These are phyloP conservation scores for Halictus ligatus DNA, from an alignment of 2,888 invertebrate genomes.

Conservation along the genomic window DNA sequence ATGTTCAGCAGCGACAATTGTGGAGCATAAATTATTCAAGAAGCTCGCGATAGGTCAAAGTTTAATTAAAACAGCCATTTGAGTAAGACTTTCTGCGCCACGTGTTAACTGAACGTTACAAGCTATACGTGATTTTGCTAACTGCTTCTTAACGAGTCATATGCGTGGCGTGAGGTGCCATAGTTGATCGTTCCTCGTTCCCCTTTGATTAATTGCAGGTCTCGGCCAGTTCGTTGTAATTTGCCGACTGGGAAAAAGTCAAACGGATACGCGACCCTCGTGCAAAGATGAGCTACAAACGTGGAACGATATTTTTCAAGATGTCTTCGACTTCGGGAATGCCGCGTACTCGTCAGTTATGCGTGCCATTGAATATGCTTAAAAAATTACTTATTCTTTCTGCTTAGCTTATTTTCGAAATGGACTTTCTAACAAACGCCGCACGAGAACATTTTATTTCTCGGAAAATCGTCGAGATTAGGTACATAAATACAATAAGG, in stretches of 20 bases:
- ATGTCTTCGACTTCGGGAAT: neutral
- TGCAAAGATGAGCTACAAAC: neutral
- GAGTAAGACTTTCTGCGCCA: conserved; percentile 13
- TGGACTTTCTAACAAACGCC: too few relatives aligned
- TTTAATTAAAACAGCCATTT: conserved; percentile 36
- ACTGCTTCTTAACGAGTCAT: conserved; percentile 64
- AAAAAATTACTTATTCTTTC: too few relatives aligned
- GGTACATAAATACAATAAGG: neutral
- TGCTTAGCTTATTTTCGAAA: too few relatives aligned
- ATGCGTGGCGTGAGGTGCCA: conserved; percentile 56
- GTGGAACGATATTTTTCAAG: neutral
- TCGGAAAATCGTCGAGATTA: too few relatives aligned
- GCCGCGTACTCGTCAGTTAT: neutral
- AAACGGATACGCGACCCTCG: too few relatives aligned
- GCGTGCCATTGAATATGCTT: too few relatives aligned
- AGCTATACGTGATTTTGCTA: conserved; percentile 38
- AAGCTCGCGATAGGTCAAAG: neutral
- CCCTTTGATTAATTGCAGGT: conserved; percentile 56
- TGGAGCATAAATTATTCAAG: conserved; percentile 22
- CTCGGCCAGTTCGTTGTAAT: neutral
- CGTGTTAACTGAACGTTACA: conserved; percentile 19
- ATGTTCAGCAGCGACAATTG: neutral
- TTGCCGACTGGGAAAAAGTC: neutral
- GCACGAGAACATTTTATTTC: too few relatives aligned
- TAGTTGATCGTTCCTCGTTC: conserved; percentile 40